Evolutionary conservation across 1,140 invertebrate species (phyloP).

Genomic region (Drosophila nebulosa): DNA sequence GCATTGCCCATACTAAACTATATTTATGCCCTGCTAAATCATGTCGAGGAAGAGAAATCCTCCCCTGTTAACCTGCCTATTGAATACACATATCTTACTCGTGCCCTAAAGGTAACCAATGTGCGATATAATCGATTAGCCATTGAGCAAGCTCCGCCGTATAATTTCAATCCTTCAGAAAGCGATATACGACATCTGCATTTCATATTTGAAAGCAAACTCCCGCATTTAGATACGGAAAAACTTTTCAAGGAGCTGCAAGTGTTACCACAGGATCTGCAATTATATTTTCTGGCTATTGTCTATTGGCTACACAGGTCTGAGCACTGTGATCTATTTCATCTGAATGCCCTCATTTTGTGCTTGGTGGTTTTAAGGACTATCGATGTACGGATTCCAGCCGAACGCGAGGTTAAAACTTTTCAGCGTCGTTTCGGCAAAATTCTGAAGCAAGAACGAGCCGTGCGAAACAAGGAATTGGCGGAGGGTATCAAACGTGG

Average conservation of each 20-base stretch:
- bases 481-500: constrained; percentile 51
- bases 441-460: constrained; percentile 58
- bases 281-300: constrained; percentile 84
- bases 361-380: constrained; percentile 84
- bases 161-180: constrained; percentile 40
- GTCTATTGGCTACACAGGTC: constrained; percentile 86
- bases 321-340: constrained; percentile 81
- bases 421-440: constrained; percentile 80
- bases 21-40: constrained; percentile 85
- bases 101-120: constrained; percentile 70
- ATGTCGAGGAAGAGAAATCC: constrained; percentile 48
- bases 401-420: constrained; percentile 80
- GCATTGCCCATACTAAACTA: constrained; percentile 85
- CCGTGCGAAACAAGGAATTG: constrained; percentile 52
- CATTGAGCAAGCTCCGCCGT: constrained; percentile 36
- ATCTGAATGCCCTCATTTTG: constrained; percentile 85
- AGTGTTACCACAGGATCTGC: constrained; percentile 83
- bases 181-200: constrained; percentile 53
- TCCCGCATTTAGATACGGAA: constrained; percentile 55
- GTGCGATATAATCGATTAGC: constrained; percentile 45
- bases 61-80: constrained; percentile 19
- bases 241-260: constrained; percentile 76
- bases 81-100: constrained; percentile 69
- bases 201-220: constrained; percentile 74
- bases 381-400: constrained; percentile 84